Evolutionary conservation across 2,888 invertebrate species (phyloP).

Genomic region (Pecten maximus): DNA sequence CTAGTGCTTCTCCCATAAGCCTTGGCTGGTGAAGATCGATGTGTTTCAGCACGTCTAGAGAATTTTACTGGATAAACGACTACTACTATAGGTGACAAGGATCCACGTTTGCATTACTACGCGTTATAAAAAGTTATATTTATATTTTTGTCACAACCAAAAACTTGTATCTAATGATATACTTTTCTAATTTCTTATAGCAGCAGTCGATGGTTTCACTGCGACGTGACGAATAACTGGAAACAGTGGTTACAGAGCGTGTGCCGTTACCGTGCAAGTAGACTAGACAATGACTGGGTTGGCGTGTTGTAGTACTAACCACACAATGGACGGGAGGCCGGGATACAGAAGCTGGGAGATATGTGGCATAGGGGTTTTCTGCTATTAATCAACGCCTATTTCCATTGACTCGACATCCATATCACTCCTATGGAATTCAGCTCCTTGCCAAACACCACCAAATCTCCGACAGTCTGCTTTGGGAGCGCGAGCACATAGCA

Average conservation of each 20-base stretch:
- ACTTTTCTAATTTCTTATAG: background rate
- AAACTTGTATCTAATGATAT: too few species aligned
- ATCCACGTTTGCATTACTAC: too few species aligned
- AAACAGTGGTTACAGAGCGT: background rate
- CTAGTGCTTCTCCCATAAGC: too few species aligned
- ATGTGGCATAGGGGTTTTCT: background rate
- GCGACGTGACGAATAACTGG: background rate
- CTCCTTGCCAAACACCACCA: background rate
- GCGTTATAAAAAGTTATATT: too few species aligned
- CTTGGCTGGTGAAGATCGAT: too few species aligned
- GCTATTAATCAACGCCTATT: constrained; percentile 24
- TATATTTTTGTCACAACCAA: too few species aligned
- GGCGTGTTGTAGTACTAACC: background rate
- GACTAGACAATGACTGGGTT: background rate
- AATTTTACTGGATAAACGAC: too few species aligned
- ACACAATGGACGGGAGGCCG: constrained; percentile 13
- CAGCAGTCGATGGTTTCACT: background rate
- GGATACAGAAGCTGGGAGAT: background rate
- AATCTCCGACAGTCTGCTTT: constrained; percentile 2
- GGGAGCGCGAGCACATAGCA: constrained; percentile 27
- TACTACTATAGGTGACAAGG: too few species aligned
- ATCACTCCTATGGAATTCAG: background rate
- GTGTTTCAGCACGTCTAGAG: too few species aligned
- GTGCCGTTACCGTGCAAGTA: background rate
- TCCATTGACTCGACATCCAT: constrained; percentile 2